phyloP scores from a whole-genome alignment of 1,140 invertebrate species.

The roundworm (Caenorhabditis elegans) region DNA sequence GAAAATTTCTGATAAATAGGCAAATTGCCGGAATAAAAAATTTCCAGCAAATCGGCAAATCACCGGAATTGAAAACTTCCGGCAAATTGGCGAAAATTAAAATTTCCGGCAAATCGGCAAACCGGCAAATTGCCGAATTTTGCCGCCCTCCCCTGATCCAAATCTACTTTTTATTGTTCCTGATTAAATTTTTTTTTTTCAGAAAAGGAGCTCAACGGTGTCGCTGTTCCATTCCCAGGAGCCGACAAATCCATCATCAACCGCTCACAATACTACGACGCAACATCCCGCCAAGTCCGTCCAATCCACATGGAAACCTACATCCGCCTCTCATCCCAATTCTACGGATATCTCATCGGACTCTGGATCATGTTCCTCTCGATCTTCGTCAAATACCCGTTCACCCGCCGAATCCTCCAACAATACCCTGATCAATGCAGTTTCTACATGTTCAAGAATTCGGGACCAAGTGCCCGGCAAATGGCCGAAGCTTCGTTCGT shows the following conservation, averaged over 20 bases:
- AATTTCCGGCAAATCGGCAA: too few species aligned
- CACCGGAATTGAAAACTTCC: too few species aligned
- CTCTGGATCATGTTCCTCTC: conserved; percentile 73
- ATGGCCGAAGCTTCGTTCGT: conserved; percentile 58
- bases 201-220: conserved; percentile 72
- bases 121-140: too few species aligned
- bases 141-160: too few species aligned
- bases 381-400: conserved; percentile 73
- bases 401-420: conserved; percentile 58
- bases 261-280: conserved; percentile 77
- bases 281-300: conserved; percentile 73
- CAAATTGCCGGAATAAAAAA: too few species aligned
- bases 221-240: conserved; percentile 78
- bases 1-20: too few species aligned
- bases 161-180: conserved; percentile 73
- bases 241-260: conserved; percentile 78
- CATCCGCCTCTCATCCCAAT: conserved; percentile 60
- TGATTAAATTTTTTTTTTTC: conserved; percentile 46
- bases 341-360: conserved; percentile 68
- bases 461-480: conserved; percentile 60
- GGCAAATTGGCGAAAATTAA: too few species aligned
- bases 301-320: conserved; percentile 70
- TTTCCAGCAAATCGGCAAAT: too few species aligned
- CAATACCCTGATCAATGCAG: conserved; percentile 59
- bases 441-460: conserved; percentile 58